A percentile compares a stretch with the other conserved stretches of the same genome.
phyloP scores from a whole-genome alignment of 2,888 invertebrate genomes.

The Sycophila texana region DNA sequence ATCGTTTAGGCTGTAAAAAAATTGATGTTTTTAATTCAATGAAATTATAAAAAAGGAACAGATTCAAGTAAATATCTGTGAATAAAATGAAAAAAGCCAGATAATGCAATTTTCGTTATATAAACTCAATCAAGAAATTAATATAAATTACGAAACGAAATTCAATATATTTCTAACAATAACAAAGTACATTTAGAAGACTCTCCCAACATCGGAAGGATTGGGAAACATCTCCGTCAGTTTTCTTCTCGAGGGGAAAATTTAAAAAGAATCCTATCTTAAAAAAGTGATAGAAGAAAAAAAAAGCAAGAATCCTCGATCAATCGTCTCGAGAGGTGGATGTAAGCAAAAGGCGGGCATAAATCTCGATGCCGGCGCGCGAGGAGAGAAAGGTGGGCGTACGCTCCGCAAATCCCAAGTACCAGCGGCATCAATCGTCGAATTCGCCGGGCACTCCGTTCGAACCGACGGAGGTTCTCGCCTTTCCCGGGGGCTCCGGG shows the following conservation, averaged over 20 bases:
- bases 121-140: too few relatives aligned
- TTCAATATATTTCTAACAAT: too few relatives aligned
- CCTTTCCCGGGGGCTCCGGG: not conserved
- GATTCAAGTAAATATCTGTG: too few relatives aligned
- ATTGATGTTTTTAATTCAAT: too few relatives aligned
- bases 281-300: too few relatives aligned
- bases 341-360: slow-evolving; percentile 1
- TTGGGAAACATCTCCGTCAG: not conserved
- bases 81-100: too few relatives aligned
- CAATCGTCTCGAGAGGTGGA: not conserved
- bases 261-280: not conserved
- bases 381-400: slow-evolving; percentile 5
- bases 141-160: too few relatives aligned
- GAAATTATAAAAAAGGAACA: too few relatives aligned
- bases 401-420: slow-evolving; percentile 22
- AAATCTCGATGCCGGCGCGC: slow-evolving; percentile 3
- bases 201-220: too few relatives aligned
- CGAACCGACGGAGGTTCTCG: not conserved
- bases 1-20: too few relatives aligned
- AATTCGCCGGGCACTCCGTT: slow-evolving; percentile 25
- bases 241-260: not conserved
- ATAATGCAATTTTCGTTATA: too few relatives aligned
- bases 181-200: too few relatives aligned
- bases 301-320: not conserved
- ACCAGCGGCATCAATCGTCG: slow-evolving; percentile 42